A percentile compares a stretch with the other conserved stretches of the same genome.
phyloP scores from a whole-genome alignment of 1,140 invertebrate genomes.

The Macrobrachium nipponense region DNA sequence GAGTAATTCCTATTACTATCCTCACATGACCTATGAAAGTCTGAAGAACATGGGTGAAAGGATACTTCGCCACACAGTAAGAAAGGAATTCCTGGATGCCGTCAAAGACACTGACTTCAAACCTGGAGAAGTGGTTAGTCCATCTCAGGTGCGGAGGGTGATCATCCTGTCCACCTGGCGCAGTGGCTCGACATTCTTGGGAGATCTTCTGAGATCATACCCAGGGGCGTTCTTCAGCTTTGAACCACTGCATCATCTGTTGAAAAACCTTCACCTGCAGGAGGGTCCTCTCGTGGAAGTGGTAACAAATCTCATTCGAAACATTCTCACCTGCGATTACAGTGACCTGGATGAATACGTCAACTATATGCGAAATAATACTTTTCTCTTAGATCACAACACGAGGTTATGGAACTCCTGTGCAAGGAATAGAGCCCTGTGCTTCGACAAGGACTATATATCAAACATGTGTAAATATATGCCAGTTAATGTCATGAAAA shows the following conservation, averaged over 20 bases:
- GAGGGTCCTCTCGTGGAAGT: slow-evolving; percentile 43
- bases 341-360: slow-evolving; percentile 40
- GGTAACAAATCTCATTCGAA: slow-evolving; percentile 30
- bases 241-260: slow-evolving; percentile 56
- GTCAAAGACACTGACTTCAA: slow-evolving; percentile 40
- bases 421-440: slow-evolving; percentile 42
- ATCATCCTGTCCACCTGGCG: slow-evolving; percentile 62
- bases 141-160: slow-evolving; percentile 44
- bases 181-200: slow-evolving; percentile 62
- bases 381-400: slow-evolving; percentile 54
- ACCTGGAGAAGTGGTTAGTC: slow-evolving; percentile 44
- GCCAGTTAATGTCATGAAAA: slow-evolving; percentile 61
- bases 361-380: slow-evolving; percentile 52
- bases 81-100: slow-evolving; percentile 5
- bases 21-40: slow-evolving; percentile 34
- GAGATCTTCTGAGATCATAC: slow-evolving; percentile 59
- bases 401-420: slow-evolving; percentile 57
- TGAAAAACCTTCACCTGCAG: slow-evolving; percentile 58
- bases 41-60: slow-evolving; percentile 31
- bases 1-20: too few species aligned
- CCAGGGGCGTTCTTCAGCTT: slow-evolving; percentile 63
- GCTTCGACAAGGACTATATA: slow-evolving; percentile 58
- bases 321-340: slow-evolving; percentile 55
- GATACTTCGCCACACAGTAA: not conserved
- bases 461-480: slow-evolving; percentile 42